A percentile compares a stretch with the other conserved stretches of the same genome.
These are phyloP conservation scores for Caenorhabditis angaria DNA, from an alignment of 2,888 invertebrate species.

Conservation along the genomic window DNA sequence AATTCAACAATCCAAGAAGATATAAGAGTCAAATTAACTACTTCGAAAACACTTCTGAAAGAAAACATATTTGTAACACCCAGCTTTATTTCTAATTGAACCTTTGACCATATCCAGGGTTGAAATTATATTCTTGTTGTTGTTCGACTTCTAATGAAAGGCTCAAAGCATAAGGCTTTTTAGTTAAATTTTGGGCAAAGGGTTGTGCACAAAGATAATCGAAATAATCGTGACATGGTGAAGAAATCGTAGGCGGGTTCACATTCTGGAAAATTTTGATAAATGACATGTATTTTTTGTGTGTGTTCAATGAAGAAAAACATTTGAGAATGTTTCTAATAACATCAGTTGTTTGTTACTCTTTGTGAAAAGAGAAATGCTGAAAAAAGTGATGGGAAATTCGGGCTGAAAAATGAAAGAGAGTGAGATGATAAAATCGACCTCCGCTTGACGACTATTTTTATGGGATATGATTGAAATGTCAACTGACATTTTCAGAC, in stretches of 20 bases:
- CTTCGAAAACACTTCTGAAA: conserved; percentile 29
- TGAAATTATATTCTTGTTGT: conserved; percentile 30
- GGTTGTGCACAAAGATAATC: conserved; percentile 24
- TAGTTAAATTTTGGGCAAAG: too few relatives aligned
- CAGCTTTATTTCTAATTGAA: not conserved
- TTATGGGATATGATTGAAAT: not conserved
- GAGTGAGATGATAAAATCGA: too few relatives aligned
- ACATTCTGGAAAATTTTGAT: not conserved
- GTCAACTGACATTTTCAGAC: conserved; percentile 1
- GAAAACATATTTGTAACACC: not conserved
- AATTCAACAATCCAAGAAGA: conserved; percentile 31
- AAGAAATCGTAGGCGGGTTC: not conserved
- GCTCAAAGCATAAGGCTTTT: too few relatives aligned
- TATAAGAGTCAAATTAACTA: conserved; percentile 7
- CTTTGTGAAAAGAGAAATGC: not conserved
- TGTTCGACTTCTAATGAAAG: conserved; percentile 17
- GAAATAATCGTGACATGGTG: conserved; percentile 28
- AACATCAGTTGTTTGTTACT: not conserved
- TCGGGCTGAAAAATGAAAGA: too few relatives aligned
- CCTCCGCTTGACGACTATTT: too few relatives aligned
- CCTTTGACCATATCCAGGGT: not conserved
- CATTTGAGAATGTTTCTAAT: not conserved
- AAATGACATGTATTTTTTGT: not conserved
- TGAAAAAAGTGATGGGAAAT: not conserved
- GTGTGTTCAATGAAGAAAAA: not conserved